Evolutionary conservation across 2,797 vertebrate genomes (phyloP).

Genomic region (Coregonus sp.): DNA sequence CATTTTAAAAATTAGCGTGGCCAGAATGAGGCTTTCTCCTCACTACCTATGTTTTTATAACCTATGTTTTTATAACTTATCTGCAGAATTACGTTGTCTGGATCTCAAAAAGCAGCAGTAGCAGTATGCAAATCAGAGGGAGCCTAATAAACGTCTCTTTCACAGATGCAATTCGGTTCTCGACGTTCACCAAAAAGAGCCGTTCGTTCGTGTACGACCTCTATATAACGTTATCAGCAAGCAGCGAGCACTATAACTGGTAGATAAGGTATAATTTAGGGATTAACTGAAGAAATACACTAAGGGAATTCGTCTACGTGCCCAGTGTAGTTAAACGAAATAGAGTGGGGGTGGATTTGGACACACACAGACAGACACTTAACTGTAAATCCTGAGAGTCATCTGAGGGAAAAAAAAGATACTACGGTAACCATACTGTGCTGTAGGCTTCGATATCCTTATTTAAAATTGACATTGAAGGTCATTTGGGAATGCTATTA

Average conservation of each 20-base stretch:
- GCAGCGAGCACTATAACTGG: constrained; percentile 15
- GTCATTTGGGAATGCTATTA: constrained; percentile 10
- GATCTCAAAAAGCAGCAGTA: no score
- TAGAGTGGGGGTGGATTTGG: neutral
- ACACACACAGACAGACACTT: constrained; percentile 7
- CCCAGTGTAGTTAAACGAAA: constrained; percentile 18
- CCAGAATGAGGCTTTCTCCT: no score
- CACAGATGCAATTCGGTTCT: no score
- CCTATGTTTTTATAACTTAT: no score
- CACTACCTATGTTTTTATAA: no score
- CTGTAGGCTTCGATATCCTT: neutral
- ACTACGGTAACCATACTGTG: neutral
- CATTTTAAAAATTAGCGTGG: no score
- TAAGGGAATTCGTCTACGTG: constrained; percentile 27
- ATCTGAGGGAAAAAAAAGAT: neutral
- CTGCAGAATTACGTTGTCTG: no score
- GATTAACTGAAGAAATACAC: constrained; percentile 43
- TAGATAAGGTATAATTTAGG: constrained; percentile 36
- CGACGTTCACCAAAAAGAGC: no score
- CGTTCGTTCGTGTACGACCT: no score
- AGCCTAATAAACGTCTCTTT: no score
- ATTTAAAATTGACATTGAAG: constrained; percentile 18
- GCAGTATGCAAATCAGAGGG: no score
- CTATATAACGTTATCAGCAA: constrained; percentile 39
- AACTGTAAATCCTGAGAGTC: constrained; percentile 25